A percentile compares a stretch with the other conserved stretches of the same genome.
Conservation (phyloP, 2,113 vertebrate species). For the Grallaria varia region DNA sequence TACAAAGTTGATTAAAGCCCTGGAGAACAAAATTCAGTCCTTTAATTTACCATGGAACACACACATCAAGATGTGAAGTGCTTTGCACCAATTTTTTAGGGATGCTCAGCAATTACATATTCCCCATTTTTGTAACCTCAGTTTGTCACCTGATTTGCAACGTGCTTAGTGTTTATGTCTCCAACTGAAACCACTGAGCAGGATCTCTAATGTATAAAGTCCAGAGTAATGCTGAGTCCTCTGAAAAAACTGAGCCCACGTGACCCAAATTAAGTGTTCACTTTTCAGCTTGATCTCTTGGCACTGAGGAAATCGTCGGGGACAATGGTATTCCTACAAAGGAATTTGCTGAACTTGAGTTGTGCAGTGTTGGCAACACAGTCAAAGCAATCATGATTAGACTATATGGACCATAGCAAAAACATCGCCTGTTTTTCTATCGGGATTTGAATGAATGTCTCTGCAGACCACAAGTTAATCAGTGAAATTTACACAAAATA, state of each 20-base stretch:
- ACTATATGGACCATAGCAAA: background rate
- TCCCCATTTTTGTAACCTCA: background rate
- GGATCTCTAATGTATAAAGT: background rate
- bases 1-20: background rate
- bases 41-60: background rate
- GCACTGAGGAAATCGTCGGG: background rate
- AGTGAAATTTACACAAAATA: background rate
- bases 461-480: background rate
- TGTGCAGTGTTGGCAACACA: background rate
- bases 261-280: background rate
- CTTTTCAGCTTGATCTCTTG: background rate
- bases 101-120: background rate
- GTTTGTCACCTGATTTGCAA: background rate
- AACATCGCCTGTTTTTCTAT: background rate
- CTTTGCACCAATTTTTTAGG: background rate
- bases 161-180: background rate
- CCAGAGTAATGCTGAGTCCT: background rate
- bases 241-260: background rate
- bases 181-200: background rate
- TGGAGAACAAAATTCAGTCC: background rate
- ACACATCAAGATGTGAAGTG: background rate
- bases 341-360: background rate
- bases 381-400: background rate
- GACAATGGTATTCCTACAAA: background rate
- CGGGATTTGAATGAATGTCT: background rate